Evolutionary conservation across 30 jellyfish, hydroid and myxozoan genomes (phyloP), one percentile per base, ranked within the genome.

Genomic region (Nemopilema nomurai): DNA sequence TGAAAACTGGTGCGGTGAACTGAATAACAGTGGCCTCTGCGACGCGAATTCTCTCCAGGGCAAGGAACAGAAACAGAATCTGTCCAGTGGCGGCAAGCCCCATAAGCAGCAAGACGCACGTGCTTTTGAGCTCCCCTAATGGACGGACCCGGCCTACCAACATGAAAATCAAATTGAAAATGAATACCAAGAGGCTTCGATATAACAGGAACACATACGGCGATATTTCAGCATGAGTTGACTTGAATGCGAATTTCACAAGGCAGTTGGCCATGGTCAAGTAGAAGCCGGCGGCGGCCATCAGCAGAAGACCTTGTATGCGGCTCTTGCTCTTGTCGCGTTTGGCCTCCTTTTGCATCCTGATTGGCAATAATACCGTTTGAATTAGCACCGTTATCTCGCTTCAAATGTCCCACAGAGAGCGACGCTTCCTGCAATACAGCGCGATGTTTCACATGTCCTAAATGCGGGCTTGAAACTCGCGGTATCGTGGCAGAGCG

Each of bases 1-100:
- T 91, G 69, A 91, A 85, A n/a, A 91, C 87, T 49, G 97, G 97
- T n/a, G 97, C 97, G 0, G 97, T 91, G 78, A 91, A 91, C 69
- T 91, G 97, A 19, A 91, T 91, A 21, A 91, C 93, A 7, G 97
- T 91, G 33, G 90, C 97, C 68, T 90, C 97, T 49, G 89, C 94
- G 62, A 90, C 91, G 9, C 95, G 95, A 20, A 91, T 81, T 67
- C 88, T 79, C 57, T 74, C 92, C 67, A 91, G 68, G 22, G 97
- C 94, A n/a, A 91, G 84, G 67, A 84, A 85, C 66, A 73, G 77
- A 28, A 91, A 91, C 22, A 91, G 67, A 8, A 91, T 80, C 33
- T 80, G 91, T 51, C 97, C 92, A 52, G 91, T 88, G n/a, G 93
- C 96, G 9, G 97, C 88, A 53, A 91, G 16, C 0, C 97, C 97